Percentiles rank a stretch among this genome's conserved stretches.
phyloP scores from a whole-genome alignment of 2,113 vertebrate genomes.

The Spea bombifrons region DNA sequence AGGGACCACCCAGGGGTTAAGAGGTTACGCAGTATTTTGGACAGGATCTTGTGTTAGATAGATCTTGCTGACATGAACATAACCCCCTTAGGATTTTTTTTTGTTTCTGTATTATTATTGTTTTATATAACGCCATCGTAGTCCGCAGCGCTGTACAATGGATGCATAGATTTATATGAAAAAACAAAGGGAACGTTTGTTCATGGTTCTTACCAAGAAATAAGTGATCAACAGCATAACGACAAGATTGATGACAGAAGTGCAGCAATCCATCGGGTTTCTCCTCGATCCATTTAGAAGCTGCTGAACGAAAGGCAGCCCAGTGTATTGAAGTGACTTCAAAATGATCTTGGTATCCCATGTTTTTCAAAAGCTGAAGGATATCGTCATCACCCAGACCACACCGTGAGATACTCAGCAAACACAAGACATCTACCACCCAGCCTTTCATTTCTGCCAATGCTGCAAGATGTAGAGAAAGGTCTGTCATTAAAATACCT shows the following conservation, averaged over 20 bases:
- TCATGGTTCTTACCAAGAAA: constrained; percentile 50
- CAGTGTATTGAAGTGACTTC: constrained; percentile 51
- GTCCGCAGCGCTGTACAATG: no score
- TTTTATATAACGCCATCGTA: no score
- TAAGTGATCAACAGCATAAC: constrained; percentile 27
- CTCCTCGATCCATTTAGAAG: constrained; percentile 54
- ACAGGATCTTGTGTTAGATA: no score
- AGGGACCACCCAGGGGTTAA: no score
- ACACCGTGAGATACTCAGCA: constrained; percentile 41
- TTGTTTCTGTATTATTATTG: no score
- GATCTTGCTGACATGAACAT: no score
- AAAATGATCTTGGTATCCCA: constrained; percentile 42
- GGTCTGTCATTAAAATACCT: no score
- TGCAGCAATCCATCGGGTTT: constrained; percentile 40
- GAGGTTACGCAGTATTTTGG: no score
- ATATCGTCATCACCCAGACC: constrained; percentile 40
- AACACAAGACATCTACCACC: constrained; percentile 52
- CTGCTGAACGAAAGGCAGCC: constrained; percentile 48
- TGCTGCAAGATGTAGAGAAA: not conserved
- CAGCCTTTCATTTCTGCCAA: constrained; percentile 51
- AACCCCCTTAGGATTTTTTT: no score
- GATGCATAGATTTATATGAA: no score
- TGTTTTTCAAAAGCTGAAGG: constrained; percentile 45
- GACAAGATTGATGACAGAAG: constrained; percentile 54
- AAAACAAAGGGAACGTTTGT: no score